Evolutionary conservation across 2,888 invertebrate genomes (phyloP), one percentile per base, ranked within the genome.

Genomic region (Busseola fusca): DNA sequence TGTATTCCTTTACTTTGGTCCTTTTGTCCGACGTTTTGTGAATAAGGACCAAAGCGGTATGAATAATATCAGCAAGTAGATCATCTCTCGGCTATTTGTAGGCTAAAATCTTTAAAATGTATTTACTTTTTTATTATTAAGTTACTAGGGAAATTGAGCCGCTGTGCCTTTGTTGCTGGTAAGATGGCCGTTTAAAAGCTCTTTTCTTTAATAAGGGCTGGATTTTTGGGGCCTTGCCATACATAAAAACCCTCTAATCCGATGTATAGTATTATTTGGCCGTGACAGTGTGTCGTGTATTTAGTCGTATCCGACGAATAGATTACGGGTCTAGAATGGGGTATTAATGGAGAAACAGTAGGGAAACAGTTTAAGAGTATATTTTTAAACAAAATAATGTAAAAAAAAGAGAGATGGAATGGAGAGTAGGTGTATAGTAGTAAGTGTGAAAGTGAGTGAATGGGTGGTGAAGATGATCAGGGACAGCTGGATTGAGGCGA

Each of bases 1-100:
- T 64, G 21, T 45, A 67, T 78, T 69, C 73, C 64, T 66, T 57
- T 57, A 80, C 42, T 54, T 42, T 65, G 45, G 65, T 56, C 74
- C 79, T 60, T 73, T 82, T 79, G 69, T 82, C 73, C 68, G 63
- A 30, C 45, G 16, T 69, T 79, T 64, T 63, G 65, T 59, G 48
- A 21, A 42, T 25, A 64, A 73, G 78, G 60, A 67, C 78, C 42
- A 64, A 72, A 78, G 58, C 56, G 40, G 64, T 64, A 64, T 67
- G 81, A 81, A 81, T 77, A 78, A 78, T 78, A 78, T 64, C 64
- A 77, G 78, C 42, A 54, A 64, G 78, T 67, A 78, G 78, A 78
- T 78, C 64, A 78, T 72, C 66, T 63, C 52, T 34, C 64, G 30
- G 72, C 59, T 78, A 78, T 78, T 78, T 64, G 73, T 64, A 40